Conservation (phyloP, 2,888 invertebrate species). For the Acrocera orbiculus region DNA sequence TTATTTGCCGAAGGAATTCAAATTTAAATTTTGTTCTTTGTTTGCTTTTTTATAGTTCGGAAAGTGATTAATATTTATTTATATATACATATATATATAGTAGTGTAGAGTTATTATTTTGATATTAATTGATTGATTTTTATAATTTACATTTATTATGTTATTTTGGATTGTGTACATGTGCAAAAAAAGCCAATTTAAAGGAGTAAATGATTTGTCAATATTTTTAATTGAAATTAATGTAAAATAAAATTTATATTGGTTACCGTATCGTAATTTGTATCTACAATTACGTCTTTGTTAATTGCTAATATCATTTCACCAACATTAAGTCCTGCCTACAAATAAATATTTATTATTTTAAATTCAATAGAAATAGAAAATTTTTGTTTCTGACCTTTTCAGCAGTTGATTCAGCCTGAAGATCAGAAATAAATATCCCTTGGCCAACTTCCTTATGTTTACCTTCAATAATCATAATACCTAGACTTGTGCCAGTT, state of each 20-base stretch:
- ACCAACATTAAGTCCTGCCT: conserved; percentile 89
- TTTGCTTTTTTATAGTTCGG: no score
- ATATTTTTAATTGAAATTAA: neutral
- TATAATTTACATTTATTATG: no score
- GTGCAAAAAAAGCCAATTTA: no score
- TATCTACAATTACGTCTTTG: conserved; percentile 72
- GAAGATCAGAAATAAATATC: conserved; percentile 84
- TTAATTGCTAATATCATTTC: conserved; percentile 96
- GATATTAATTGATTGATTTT: no score
- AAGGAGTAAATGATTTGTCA: no score
- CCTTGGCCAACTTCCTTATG: conserved; percentile 83
- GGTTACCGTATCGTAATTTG: conserved; percentile 69
- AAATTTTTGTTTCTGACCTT: conserved; percentile 36
- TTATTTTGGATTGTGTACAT: no score
- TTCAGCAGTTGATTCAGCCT: conserved; percentile 76
- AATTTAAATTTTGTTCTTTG: no score
- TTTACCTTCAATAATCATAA: conserved; percentile 90
- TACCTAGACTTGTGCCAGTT: conserved; percentile 60
- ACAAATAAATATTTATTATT: conserved; percentile 20
- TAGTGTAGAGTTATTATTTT: no score
- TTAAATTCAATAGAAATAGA: neutral
- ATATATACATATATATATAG: no score
- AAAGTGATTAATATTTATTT: no score
- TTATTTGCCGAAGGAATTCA: no score
- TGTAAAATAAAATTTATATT: neutral